Conservation (phyloP, 2,888 invertebrate genomes). For the Crossocerus cetratus region DNA sequence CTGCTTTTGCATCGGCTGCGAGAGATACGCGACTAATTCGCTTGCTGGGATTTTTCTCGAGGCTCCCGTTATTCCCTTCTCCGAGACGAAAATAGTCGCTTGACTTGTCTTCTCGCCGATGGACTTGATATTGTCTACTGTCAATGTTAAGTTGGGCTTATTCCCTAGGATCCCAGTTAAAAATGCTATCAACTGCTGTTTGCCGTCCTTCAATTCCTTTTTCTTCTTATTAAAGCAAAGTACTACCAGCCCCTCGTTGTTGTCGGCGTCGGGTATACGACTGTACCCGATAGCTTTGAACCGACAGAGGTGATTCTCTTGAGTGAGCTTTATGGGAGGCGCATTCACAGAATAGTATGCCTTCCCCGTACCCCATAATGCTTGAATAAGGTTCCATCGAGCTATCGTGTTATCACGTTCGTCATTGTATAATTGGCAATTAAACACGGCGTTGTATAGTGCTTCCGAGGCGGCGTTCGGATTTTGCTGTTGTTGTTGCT, state of each 20-base stretch:
- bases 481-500: constrained; percentile 79
- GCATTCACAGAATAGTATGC: constrained; percentile 88
- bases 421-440: constrained; percentile 93
- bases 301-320: constrained; percentile 93
- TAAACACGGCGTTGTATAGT: constrained; percentile 86
- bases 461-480: constrained; percentile 83
- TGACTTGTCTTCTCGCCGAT: constrained; percentile 88
- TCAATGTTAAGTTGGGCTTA: constrained; percentile 89
- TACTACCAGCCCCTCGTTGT: constrained; percentile 94
- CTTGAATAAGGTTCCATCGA: constrained; percentile 96
- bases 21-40: constrained; percentile 84
- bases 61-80: constrained; percentile 83
- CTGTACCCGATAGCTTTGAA: constrained; percentile 98
- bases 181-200: constrained; percentile 79
- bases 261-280: constrained; percentile 89
- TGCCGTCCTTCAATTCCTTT: constrained; percentile 82
- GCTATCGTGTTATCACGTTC: constrained; percentile 95
- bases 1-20: constrained; percentile 84
- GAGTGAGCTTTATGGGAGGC: constrained; percentile 89
- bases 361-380: constrained; percentile 91
- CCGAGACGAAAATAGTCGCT: constrained; percentile 84
- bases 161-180: constrained; percentile 87
- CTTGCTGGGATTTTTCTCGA: constrained; percentile 85
- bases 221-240: constrained; percentile 90
- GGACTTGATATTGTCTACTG: constrained; percentile 88